A percentile compares a stretch with the other conserved stretches of the same genome.
phyloP scores from a whole-genome alignment of 2,888 invertebrate species.

The Lepidocyrtoides sp. region DNA sequence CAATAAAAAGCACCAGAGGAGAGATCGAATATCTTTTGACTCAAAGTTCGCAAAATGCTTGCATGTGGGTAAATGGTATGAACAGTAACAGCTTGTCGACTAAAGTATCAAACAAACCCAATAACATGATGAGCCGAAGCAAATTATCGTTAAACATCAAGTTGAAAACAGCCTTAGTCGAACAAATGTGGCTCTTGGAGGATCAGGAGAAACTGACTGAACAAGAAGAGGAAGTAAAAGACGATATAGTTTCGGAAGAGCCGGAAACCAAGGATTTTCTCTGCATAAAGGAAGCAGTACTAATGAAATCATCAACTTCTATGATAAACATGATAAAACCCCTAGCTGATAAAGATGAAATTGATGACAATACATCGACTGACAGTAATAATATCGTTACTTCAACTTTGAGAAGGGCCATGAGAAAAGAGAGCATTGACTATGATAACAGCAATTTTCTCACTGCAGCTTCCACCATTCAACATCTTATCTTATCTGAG shows the following conservation, averaged over 20 bases:
- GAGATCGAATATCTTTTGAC: conserved; percentile 45
- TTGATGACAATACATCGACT: not conserved
- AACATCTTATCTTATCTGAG: not conserved
- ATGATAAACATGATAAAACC: not conserved
- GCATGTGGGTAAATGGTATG: not conserved
- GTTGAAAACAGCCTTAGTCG: not conserved
- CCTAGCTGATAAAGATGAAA: too few relatives aligned
- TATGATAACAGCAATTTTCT: not conserved
- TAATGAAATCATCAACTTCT: conserved; percentile 18
- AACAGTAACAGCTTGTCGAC: not conserved
- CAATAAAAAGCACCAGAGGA: not conserved
- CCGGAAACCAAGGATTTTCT: not conserved
- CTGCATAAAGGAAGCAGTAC: not conserved
- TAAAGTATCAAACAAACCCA: not conserved
- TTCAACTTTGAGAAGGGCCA: too few relatives aligned
- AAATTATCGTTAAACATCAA: not conserved
- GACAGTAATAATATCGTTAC: not conserved
- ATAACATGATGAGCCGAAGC: not conserved
- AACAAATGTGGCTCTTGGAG: not conserved
- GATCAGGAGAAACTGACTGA: conserved; percentile 19
- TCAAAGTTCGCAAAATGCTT: not conserved
- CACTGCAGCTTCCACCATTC: not conserved
- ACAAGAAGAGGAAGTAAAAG: not conserved
- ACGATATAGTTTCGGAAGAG: too few relatives aligned
- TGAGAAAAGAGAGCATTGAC: too few relatives aligned